Base-by-base conservation (phyloP, 2,797 vertebrate genomes). In the Pampus argenteus region DNA sequence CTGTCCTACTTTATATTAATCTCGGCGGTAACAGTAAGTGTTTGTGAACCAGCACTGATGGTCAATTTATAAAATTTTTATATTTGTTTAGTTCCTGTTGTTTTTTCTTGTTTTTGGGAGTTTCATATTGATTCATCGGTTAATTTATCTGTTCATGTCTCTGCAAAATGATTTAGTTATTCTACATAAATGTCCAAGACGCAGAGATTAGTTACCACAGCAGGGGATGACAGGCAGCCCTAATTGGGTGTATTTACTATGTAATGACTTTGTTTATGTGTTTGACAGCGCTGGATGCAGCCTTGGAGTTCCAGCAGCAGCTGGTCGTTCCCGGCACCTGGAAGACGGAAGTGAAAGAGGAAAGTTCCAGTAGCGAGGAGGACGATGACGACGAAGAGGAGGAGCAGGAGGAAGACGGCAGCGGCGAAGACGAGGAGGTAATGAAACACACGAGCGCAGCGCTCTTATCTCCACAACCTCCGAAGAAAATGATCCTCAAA, bases 271-370 rank as follows among this genome's bases (percentile, higher is more conserved):
- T 44, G 40, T 18, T 8, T 44, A 17, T 18, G 50, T 67, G 36
- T 83, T 25, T 34, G 50, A 54, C 87, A 95, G 95, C 88, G 0
- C 78, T 95, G 78, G 94, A 95, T 7, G 90, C 91, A 3, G 94
- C 95, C 1, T 64, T 94, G 84, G 91, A 92, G 67, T 95, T 95
- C 82, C 91, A 92, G 86, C 87, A 87, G 56, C 89, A 86, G 25
- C 81, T 87, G 9, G 66, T 88, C 0, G 91, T 95, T 17, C 95
- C 95, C 31, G 55, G 49, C 74, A 68, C 62, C 62, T 95, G 95
- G 95, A 95, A 94, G 86, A 95, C 93, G 0, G 95, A 95, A 70
- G 93, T 95, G 71, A 95, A 95, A 71, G 94, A 95, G 29, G 95
- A 95, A 73, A 95, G 94, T 49, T 95, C 95, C 6, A 94, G 94